Evolutionary conservation across 2,113 vertebrate genomes (phyloP).

Genomic region (Sturnus vulgaris): DNA sequence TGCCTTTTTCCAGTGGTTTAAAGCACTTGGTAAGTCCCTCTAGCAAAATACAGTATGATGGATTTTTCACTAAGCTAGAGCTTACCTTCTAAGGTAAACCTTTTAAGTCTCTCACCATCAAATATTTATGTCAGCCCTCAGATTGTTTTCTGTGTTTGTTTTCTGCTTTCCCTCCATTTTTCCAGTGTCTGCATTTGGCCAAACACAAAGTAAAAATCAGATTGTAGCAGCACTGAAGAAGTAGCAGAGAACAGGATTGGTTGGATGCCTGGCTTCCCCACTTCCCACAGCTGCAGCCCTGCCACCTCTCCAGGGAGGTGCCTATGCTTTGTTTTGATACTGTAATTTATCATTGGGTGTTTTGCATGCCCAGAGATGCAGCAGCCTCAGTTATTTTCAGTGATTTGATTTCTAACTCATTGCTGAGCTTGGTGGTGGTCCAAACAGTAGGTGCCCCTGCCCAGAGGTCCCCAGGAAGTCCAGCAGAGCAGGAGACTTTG

Average conservation of each 20-base stretch:
- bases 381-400: neutral
- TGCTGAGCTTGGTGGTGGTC: neutral
- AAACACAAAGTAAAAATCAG: neutral
- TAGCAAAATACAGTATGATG: neutral
- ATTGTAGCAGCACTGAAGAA: neutral
- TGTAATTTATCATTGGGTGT: accelerated
- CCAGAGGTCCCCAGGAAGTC: neutral
- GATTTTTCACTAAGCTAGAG: neutral
- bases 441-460: neutral
- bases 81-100: neutral
- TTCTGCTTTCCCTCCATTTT: neutral
- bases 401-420: neutral
- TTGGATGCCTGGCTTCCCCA: neutral
- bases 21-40: neutral
- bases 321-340: neutral
- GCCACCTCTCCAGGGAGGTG: neutral
- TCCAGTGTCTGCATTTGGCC: neutral
- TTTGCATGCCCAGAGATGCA: neutral
- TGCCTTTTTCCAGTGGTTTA: slow-evolving; percentile 30
- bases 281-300: neutral
- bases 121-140: neutral
- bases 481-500: neutral
- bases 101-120: neutral
- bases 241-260: neutral
- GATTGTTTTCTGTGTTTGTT: neutral